These are phyloP conservation scores for Byasa hedistus DNA, from an alignment of 2,888 invertebrate genomes.

Conservation along the genomic window DNA sequence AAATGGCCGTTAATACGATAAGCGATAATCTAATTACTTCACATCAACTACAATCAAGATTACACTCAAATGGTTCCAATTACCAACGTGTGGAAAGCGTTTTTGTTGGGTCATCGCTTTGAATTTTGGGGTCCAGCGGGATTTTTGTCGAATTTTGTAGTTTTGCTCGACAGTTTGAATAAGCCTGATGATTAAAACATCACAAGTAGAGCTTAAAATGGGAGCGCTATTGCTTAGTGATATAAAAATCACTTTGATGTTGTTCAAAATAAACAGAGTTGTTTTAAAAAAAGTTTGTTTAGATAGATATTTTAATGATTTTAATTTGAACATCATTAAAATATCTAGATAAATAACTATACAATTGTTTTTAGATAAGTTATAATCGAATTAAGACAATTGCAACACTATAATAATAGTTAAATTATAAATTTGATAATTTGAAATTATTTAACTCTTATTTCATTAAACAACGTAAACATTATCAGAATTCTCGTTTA, in stretches of 20 bases:
- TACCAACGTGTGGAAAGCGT: background rate
- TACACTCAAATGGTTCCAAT: background rate
- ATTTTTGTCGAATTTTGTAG: slow-evolving; percentile 25
- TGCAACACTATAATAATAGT: no score
- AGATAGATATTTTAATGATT: no score
- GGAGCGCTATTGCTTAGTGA: background rate
- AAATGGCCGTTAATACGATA: background rate
- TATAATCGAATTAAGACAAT: no score
- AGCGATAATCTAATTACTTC: background rate
- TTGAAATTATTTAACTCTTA: no score
- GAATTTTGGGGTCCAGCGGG: background rate
- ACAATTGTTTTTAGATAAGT: no score
- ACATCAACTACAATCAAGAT: background rate
- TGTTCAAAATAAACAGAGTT: no score
- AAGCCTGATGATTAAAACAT: slow-evolving; percentile 18
- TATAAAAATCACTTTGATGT: background rate
- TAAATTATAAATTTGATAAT: no score
- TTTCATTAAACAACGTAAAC: no score
- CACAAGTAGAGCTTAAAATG: background rate
- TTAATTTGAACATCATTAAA: no score
- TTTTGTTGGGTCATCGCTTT: background rate
- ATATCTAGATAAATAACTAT: no score
- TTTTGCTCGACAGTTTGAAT: slow-evolving; percentile 25
- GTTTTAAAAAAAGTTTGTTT: no score
- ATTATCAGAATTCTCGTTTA: no score